Conservation (phyloP, 2,797 vertebrate species). For the Falco biarmicus region DNA sequence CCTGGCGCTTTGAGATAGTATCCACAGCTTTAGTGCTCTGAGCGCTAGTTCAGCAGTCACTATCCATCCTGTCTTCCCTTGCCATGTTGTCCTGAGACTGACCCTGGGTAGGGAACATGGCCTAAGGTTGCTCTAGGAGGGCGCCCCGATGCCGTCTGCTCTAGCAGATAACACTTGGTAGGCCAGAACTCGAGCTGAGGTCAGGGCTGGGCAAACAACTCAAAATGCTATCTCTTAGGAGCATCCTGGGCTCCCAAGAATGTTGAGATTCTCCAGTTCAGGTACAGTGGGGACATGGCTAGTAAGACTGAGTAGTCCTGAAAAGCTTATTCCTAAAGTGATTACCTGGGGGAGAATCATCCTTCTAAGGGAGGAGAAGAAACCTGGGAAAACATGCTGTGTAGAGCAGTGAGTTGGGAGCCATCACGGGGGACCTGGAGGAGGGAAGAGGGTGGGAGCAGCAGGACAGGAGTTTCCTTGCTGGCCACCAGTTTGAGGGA, state of each 20-base stretch:
- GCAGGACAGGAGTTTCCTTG: not conserved
- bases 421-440: not conserved
- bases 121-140: not conserved
- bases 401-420: not conserved
- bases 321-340: not conserved
- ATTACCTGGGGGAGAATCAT: not conserved
- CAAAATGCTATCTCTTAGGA: not conserved
- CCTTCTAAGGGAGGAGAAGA: not conserved
- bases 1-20: not conserved
- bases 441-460: not conserved
- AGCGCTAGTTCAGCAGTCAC: not conserved
- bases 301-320: not conserved
- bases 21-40: not conserved
- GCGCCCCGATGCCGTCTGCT: not conserved
- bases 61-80: not conserved
- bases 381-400: not conserved
- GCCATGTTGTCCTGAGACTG: not conserved
- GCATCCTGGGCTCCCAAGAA: not conserved
- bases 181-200: not conserved
- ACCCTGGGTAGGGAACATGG: not conserved
- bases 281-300: not conserved
- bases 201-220: not conserved
- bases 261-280: not conserved
- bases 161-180: not conserved
- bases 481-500: not conserved